These are phyloP conservation scores for Latrodectus hesperus DNA, from an alignment of 2,888 invertebrate species.

Conservation along the genomic window DNA sequence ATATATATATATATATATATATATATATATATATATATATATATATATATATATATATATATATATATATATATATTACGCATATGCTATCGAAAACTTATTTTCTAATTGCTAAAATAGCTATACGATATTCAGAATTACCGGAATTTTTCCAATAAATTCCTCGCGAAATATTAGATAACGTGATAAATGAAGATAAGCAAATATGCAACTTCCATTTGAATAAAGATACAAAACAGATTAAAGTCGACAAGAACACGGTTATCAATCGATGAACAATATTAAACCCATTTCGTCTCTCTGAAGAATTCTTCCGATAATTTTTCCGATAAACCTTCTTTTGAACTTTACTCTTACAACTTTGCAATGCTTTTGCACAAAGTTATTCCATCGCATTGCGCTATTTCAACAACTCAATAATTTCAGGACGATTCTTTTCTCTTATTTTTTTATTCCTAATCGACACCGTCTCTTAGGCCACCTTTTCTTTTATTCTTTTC, in stretches of 20 bases:
- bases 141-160: not conserved
- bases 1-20: too few relatives aligned
- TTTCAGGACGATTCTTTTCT: conserved; percentile 16
- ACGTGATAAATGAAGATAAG: not conserved
- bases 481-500: conserved; percentile 9
- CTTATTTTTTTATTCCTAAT: too few relatives aligned
- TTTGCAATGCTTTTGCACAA: not conserved
- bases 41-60: too few relatives aligned
- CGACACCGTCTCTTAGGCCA: not conserved
- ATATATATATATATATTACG: too few relatives aligned
- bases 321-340: conserved; percentile 16
- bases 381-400: conserved; percentile 13
- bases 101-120: too few relatives aligned
- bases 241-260: not conserved
- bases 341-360: not conserved
- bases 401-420: conserved; percentile 21
- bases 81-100: too few relatives aligned
- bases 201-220: not conserved
- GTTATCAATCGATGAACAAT: not conserved
- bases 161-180: not conserved
- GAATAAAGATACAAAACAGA: not conserved
- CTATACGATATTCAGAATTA: too few relatives aligned
- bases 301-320: not conserved
- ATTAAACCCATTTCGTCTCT: not conserved
- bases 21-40: too few relatives aligned